Conservation (phyloP, 2,888 invertebrate genomes). For the Pogonocherus hispidulus region DNA sequence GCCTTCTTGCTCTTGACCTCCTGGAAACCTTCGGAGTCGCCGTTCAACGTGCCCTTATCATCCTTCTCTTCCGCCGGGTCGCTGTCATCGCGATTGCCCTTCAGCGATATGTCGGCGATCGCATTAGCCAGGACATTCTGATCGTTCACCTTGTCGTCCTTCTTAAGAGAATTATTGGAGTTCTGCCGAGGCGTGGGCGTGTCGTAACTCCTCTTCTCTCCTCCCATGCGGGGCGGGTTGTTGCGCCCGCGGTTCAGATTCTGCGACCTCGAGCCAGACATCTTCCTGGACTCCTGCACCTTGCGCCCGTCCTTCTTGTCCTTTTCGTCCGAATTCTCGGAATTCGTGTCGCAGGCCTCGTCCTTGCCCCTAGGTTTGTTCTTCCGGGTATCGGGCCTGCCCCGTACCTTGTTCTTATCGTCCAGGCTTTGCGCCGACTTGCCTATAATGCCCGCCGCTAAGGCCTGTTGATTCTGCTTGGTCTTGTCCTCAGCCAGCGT, state of each 20-base stretch:
- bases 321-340: slow-evolving; percentile 82
- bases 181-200: slow-evolving; percentile 58
- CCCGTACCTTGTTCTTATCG: slow-evolving; percentile 58
- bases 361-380: slow-evolving; percentile 56
- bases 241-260: slow-evolving; percentile 58
- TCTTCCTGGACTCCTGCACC: slow-evolving; percentile 38
- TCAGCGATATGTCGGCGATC: slow-evolving; percentile 66
- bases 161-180: slow-evolving; percentile 62
- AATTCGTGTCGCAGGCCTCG: slow-evolving; percentile 81
- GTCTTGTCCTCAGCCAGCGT: slow-evolving; percentile 74
- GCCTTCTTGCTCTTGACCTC: slow-evolving; percentile 87
- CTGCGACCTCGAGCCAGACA: slow-evolving; percentile 47
- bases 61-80: slow-evolving; percentile 59
- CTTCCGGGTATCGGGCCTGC: slow-evolving; percentile 60
- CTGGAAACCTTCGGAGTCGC: slow-evolving; percentile 82
- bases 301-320: slow-evolving; percentile 65
- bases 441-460: slow-evolving; percentile 75
- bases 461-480: slow-evolving; percentile 77
- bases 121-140: slow-evolving; percentile 66
- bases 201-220: slow-evolving; percentile 55
- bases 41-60: slow-evolving; percentile 65
- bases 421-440: slow-evolving; percentile 47
- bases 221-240: slow-evolving; percentile 56
- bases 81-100: slow-evolving; percentile 62
- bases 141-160: slow-evolving; percentile 70